phyloP scores from a whole-genome alignment of 2,797 vertebrate species.

The Muraenolepis orangiensis region DNA sequence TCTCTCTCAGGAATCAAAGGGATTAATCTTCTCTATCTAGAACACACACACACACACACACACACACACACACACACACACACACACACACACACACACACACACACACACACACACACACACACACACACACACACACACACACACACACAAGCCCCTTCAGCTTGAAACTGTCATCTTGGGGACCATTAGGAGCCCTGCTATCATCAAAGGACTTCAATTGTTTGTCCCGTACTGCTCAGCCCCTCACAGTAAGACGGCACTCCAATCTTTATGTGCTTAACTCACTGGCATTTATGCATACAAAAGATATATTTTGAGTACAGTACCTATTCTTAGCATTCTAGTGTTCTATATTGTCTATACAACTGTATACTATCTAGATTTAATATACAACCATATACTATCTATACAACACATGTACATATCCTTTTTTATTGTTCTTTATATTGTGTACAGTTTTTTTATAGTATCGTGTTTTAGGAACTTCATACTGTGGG shows the following conservation, averaged over 20 bases:
- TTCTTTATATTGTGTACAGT: too few species aligned
- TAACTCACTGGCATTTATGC: background rate
- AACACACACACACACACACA: background rate
- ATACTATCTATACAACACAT: too few species aligned
- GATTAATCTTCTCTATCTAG: conserved; percentile 27
- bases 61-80: background rate
- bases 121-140: background rate
- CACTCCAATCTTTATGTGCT: background rate
- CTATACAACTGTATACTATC: too few species aligned
- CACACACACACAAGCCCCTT: conserved; percentile 25
- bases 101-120: background rate
- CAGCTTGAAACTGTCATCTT: conserved; percentile 33
- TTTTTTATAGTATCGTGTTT: too few species aligned
- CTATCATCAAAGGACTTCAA: conserved; percentile 11
- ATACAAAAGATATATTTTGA: background rate
- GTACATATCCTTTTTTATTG: too few species aligned
- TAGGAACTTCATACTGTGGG: too few species aligned
- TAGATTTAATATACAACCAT: too few species aligned
- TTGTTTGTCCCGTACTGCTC: conserved; percentile 23
- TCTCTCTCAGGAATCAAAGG: too few species aligned
- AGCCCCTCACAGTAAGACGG: background rate
- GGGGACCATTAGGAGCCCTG: conserved; percentile 8
- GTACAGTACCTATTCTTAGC: background rate
- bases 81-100: background rate
- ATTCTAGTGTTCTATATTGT: too few species aligned